These are phyloP conservation scores for Drosophila eohydei DNA, from an alignment of 2,888 invertebrate genomes.

Conservation along the genomic window DNA sequence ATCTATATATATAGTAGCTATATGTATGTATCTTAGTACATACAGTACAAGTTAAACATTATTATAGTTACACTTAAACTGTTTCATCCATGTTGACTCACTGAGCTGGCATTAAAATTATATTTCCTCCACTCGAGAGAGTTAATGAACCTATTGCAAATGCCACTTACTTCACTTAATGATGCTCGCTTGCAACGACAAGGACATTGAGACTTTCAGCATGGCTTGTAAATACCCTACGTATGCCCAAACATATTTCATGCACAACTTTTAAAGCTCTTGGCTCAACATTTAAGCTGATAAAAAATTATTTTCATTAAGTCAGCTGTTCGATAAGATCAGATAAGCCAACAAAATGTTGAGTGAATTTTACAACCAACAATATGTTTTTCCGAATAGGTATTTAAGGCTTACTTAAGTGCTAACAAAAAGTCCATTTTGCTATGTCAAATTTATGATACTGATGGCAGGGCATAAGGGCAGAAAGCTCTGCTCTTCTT, in stretches of 20 bases:
- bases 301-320: background rate
- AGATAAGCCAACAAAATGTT: too few relatives aligned
- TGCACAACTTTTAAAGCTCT: too few relatives aligned
- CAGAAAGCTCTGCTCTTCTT: too few relatives aligned
- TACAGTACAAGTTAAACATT: background rate
- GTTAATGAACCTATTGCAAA: conserved; percentile 24
- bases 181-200: conserved; percentile 6
- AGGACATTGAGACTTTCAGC: background rate
- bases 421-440: too few relatives aligned
- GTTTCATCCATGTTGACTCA: background rate
- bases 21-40: background rate
- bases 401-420: too few relatives aligned
- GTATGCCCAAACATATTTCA: background rate
- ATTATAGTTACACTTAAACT: background rate
- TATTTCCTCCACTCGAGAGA: conserved; percentile 6
- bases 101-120: conserved; percentile 6
- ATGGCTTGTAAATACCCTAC: conserved; percentile 9
- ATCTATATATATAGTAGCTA: background rate
- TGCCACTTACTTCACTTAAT: conserved; percentile 27
- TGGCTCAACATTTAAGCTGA: too few relatives aligned
- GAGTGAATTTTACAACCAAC: too few relatives aligned
- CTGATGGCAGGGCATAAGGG: too few relatives aligned
- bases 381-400: too few relatives aligned
- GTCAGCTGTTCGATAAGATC: too few relatives aligned
- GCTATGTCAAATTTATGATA: too few relatives aligned